Conservation (phyloP, 2,113 vertebrate species). For the Onychorhynchus coronatus region DNA sequence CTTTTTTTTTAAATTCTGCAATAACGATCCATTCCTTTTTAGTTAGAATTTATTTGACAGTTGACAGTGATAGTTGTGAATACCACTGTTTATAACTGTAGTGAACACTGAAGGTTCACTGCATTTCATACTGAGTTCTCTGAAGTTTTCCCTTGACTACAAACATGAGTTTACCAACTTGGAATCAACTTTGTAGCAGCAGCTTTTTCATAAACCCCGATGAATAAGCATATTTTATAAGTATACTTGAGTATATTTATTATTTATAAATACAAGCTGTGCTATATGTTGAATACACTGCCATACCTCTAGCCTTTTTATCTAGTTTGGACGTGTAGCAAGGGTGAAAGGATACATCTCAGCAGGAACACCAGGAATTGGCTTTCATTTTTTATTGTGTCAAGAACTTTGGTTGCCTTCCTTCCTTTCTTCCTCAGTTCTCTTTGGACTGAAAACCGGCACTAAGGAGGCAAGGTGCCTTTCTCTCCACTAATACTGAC, state of each 20-base stretch:
- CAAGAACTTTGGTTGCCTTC: neutral
- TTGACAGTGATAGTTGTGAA: neutral
- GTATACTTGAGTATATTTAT: neutral
- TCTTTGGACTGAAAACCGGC: neutral
- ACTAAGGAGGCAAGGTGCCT: neutral
- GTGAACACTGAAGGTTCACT: neutral
- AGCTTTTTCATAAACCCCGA: neutral
- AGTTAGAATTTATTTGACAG: neutral
- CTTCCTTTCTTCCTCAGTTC: neutral
- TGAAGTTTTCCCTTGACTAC: neutral
- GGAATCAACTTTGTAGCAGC: neutral
- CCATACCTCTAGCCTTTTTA: neutral
- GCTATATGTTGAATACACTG: neutral
- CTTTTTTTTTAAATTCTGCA: neutral
- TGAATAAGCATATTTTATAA: neutral
- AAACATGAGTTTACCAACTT: neutral
- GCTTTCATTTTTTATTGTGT: neutral
- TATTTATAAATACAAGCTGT: neutral
- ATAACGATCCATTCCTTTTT: neutral
- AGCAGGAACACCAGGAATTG: neutral
- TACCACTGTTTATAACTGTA: neutral
- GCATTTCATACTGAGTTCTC: neutral
- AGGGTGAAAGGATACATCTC: neutral
- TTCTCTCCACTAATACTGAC: neutral
- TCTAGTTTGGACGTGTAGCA: neutral